Conservation (phyloP, 2,113 vertebrate species). For the Poeciliopsis turrubarensis region DNA sequence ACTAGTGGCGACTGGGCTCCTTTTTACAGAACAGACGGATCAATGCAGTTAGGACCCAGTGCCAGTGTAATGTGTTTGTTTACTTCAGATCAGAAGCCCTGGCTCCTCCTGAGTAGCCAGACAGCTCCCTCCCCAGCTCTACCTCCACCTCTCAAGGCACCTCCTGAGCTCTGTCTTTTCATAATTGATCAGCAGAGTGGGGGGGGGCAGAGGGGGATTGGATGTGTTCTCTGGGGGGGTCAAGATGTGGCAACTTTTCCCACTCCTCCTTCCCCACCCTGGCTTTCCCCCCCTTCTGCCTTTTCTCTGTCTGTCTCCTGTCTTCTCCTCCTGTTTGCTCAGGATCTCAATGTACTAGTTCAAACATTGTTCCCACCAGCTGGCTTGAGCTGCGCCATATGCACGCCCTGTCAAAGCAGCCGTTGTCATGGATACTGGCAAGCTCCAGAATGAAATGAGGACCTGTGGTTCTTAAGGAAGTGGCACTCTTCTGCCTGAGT, state of each 20-base stretch:
- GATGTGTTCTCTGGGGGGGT: constrained; percentile 93
- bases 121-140: constrained; percentile 74
- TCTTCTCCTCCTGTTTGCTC: constrained; percentile 90
- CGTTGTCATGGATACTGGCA: constrained; percentile 99
- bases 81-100: constrained; percentile 95
- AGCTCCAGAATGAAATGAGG: constrained; percentile 89
- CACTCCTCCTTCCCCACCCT: constrained; percentile 2
- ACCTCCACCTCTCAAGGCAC: constrained; percentile 39
- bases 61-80: constrained; percentile 94
- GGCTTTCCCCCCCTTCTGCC: neutral
- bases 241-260: constrained; percentile 95
- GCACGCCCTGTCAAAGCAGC: constrained; percentile 99
- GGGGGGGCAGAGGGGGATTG: constrained; percentile 88
- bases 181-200: constrained; percentile 98
- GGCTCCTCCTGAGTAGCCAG: constrained; percentile 91
- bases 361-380: constrained; percentile 99
- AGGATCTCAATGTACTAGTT: constrained; percentile 99
- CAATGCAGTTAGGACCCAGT: constrained; percentile 92
- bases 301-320: constrained; percentile 31
- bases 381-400: constrained; percentile 97
- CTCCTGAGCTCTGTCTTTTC: constrained; percentile 87
- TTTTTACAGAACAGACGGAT: constrained; percentile 88
- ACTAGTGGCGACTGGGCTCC: constrained; percentile 67
- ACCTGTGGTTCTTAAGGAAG: constrained; percentile 88
- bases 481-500: constrained; percentile 85